A percentile compares a stretch with the other conserved stretches of the same genome.
These are phyloP conservation scores for Psilanteris sp. DNA, from an alignment of 1,140 invertebrate genomes.

Conservation along the genomic window DNA sequence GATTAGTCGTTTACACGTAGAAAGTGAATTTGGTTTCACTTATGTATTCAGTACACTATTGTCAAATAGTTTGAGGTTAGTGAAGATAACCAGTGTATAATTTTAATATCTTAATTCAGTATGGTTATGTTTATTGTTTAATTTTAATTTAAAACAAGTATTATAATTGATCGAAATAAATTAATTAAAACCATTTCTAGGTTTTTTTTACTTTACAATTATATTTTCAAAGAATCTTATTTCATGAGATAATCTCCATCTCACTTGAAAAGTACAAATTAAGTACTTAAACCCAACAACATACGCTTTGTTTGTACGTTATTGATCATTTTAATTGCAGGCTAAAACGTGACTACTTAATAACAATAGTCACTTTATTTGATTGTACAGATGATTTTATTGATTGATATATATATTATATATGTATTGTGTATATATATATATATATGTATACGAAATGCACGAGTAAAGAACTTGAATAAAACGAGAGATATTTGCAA, in stretches of 20 bases:
- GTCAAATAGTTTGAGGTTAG: constrained; percentile 31
- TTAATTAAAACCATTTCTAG: too few relatives aligned
- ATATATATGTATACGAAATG: too few relatives aligned
- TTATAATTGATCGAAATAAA: too few relatives aligned
- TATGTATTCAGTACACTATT: not conserved
- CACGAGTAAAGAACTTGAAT: too few relatives aligned
- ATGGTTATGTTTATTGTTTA: not conserved
- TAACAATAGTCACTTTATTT: constrained; percentile 37
- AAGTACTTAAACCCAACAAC: constrained; percentile 20
- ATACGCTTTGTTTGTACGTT: constrained; percentile 19
- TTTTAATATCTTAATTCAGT: constrained; percentile 15
- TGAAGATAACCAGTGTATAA: constrained; percentile 16
- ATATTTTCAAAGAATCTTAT: constrained; percentile 25
- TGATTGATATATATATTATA: too few relatives aligned
- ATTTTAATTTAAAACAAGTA: too few relatives aligned
- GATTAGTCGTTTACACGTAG: constrained; percentile 33
- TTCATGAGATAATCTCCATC: constrained; percentile 43
- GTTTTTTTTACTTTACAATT: not conserved
- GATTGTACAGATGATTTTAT: constrained; percentile 28
- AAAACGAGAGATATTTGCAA: too few relatives aligned
- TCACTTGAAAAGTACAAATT: constrained; percentile 54
- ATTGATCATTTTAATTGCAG: constrained; percentile 59
- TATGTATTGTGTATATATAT: too few relatives aligned
- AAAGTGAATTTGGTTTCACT: constrained; percentile 26
- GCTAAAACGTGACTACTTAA: constrained; percentile 46